Evolutionary conservation across 2,888 invertebrate genomes (phyloP), one percentile per base, ranked within the genome.

Genomic region (Tryphoninae sp.): DNA sequence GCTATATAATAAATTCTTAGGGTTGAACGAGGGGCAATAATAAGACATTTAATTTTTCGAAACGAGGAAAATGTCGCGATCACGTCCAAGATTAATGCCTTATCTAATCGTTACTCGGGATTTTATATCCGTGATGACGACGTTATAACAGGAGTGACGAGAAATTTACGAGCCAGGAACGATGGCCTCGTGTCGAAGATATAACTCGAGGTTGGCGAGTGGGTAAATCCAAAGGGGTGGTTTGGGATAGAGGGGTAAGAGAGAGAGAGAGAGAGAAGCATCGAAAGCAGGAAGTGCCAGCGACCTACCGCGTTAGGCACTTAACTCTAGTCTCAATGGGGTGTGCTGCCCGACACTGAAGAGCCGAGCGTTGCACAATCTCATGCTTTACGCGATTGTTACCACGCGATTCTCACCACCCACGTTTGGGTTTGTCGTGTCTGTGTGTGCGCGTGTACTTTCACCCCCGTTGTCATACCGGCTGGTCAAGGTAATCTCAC

Each of bases 291-390:
- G 75, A 67, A 79, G 62, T 71, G 71, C 53, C 53, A 72, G 71
- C 67, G 72, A 76, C 79, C 69, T 64, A 80, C 59, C 69, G 65
- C 71, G 80, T 67, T 72, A 80, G 67, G 71, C 76, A 80, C 80
- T 80, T 71, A 76, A 80, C 76, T 72, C 69, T 67, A 42, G 80
- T 76, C 80, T 76, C 76, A 76, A 80, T 80, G 71, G 71, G 76
- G 67, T 65, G 76, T 58, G 67, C 64, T 53, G 65, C 33, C 71
- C 75, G 75, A 75, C 75, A 75, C 69, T 49, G 61, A 33, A 59
- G 76, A 33, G 33, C 33, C 76, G 42, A 71, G 59, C 67, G 65
- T 80, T 80, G 71, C 42, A 76, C 76, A 80, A 59, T 55, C 59
- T 69, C 49, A 19, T 62, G 80, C 69, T 80, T 71, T 65, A 75